phyloP scores from a whole-genome alignment of 2,113 vertebrate genomes.

The Aythya baeri region DNA sequence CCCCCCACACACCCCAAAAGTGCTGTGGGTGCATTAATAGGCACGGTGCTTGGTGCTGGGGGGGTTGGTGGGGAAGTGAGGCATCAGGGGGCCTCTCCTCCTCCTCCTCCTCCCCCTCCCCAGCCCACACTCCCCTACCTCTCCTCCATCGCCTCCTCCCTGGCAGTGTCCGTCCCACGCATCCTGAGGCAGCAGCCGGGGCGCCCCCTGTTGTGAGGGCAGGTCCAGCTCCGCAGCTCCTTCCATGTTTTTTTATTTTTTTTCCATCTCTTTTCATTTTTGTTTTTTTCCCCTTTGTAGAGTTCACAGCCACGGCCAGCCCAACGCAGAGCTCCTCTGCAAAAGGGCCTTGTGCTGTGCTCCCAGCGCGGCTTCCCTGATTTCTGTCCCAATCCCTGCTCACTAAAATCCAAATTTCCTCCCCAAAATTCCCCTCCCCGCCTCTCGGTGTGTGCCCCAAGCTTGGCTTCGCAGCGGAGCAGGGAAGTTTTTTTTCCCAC shows the following conservation, averaged over 20 bases:
- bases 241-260: not conserved
- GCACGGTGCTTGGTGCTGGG: not conserved
- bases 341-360: rapidly evolving
- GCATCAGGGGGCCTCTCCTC: not conserved
- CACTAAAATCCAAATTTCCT: not conserved
- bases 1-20: too few species aligned
- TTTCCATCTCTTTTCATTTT: too few species aligned
- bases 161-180: too few species aligned
- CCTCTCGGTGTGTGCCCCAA: too few species aligned
- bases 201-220: not conserved
- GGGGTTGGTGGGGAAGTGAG: not conserved
- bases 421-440: too few species aligned
- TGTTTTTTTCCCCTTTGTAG: too few species aligned
- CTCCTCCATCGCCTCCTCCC: not conserved
- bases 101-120: not conserved
- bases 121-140: not conserved
- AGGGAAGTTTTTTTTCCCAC: too few species aligned
- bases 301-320: too few species aligned
- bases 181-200: too few species aligned
- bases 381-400: not conserved
- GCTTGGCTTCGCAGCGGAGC: too few species aligned
- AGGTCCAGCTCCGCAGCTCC: not conserved
- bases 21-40: not conserved
- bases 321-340: rapidly evolving
- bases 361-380: not conserved